These are phyloP conservation scores for Scaptomyza parva DNA, from an alignment of 2,888 invertebrate species.

Conservation along the genomic window DNA sequence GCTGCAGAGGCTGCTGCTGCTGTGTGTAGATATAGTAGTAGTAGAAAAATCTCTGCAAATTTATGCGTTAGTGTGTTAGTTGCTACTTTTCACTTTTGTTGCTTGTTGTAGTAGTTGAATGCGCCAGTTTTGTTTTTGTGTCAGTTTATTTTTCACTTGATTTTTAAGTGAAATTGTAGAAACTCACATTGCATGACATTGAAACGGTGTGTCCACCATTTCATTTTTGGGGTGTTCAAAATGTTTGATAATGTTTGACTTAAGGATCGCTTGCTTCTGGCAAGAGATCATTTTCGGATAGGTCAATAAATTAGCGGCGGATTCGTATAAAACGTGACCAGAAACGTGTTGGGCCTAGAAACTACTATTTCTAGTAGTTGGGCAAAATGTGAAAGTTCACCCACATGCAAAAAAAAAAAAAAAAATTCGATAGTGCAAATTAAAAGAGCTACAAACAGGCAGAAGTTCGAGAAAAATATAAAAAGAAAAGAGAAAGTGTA, in stretches of 20 bases:
- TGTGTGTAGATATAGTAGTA: constrained; percentile 65
- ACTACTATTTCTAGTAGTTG: constrained; percentile 13
- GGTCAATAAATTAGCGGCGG: constrained; percentile 36
- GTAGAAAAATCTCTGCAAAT: constrained; percentile 69
- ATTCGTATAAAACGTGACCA: constrained; percentile 67
- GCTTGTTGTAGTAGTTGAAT: constrained; percentile 38
- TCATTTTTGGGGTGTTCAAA: neutral
- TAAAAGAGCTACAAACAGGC: constrained; percentile 59
- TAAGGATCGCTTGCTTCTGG: neutral
- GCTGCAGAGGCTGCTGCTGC: constrained; percentile 24
- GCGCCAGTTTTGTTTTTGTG: constrained; percentile 43
- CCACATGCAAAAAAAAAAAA: constrained; percentile 69
- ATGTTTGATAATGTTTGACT: constrained; percentile 9
- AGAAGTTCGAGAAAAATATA: constrained; percentile 23
- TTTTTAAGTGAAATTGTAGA: constrained; percentile 68
- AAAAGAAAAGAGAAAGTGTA: constrained; percentile 75
- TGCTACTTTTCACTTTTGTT: constrained; percentile 43
- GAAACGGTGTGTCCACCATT: constrained; percentile 66
- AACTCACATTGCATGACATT: constrained; percentile 67
- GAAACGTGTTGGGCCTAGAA: constrained; percentile 69
- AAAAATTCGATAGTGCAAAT: constrained; percentile 65
- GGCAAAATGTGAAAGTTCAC: constrained; percentile 82
- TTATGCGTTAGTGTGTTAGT: constrained; percentile 21
- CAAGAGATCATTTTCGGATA: too few species aligned
- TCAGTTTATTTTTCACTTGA: neutral